Conservation (phyloP, 64 coral and sea anemone genomes). For the Pocillopora verrucosa region DNA sequence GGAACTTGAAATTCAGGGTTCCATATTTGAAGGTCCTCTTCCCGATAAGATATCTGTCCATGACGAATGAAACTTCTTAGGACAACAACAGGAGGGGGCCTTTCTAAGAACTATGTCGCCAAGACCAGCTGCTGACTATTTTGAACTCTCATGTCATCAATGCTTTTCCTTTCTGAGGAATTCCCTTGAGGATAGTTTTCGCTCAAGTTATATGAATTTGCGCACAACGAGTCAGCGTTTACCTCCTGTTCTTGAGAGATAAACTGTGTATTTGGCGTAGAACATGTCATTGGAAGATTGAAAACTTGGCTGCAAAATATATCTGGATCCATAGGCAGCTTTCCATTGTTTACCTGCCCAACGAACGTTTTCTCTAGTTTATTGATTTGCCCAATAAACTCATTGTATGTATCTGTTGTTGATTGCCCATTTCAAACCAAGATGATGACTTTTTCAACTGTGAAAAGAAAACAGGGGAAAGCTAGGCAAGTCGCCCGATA, state of each 20-base stretch:
- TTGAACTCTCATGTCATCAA: not conserved
- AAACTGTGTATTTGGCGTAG: no score
- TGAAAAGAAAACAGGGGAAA: not conserved
- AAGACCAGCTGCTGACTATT: not conserved
- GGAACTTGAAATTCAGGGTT: not conserved
- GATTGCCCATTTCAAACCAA: not conserved
- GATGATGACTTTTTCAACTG: not conserved
- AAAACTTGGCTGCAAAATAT: no score
- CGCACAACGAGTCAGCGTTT: no score
- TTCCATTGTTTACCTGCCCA: no score
- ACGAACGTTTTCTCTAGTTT: not conserved
- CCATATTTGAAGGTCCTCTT: not conserved
- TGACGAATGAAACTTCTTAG: not conserved
- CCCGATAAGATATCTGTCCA: not conserved
- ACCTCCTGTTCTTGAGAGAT: no score
- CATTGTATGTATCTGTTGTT: not conserved
- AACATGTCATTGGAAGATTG: no score
- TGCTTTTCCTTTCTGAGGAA: not conserved
- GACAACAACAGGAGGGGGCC: not conserved
- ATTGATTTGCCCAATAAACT: not conserved
- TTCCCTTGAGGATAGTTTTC: no score
- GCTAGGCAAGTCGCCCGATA: not conserved
- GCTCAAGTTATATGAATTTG: no score
- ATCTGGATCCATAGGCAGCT: no score
- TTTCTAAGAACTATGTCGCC: not conserved